phyloP scores from a whole-genome alignment of 2,797 vertebrate genomes.

The Furcifer pardalis region DNA sequence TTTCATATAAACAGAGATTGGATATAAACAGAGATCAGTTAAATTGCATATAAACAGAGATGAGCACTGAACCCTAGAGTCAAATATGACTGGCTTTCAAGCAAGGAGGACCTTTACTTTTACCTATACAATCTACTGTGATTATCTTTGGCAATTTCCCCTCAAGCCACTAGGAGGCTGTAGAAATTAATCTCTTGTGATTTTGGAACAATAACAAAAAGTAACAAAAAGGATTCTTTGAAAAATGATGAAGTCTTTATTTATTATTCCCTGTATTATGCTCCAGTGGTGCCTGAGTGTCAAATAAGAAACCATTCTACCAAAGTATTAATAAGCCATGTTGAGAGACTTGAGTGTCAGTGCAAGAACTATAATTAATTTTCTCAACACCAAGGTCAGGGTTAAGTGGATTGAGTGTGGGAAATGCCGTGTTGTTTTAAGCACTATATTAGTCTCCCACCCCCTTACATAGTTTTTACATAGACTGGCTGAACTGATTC shows the following conservation, averaged over 20 bases:
- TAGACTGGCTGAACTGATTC: not conserved
- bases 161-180: constrained; percentile 73
- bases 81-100: no score
- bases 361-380: not conserved
- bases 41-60: not conserved
- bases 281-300: constrained; percentile 3
- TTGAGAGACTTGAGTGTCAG: not conserved
- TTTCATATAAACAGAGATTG: not conserved
- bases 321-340: not conserved
- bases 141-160: constrained; percentile 54
- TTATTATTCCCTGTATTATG: not conserved
- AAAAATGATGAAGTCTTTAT: not conserved
- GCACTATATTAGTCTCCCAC: not conserved
- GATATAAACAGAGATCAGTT: not conserved
- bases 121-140: not conserved
- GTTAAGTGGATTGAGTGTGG: not conserved
- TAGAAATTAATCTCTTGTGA: constrained; percentile 60
- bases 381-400: constrained; percentile 3
- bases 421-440: not conserved
- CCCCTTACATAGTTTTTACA: not conserved
- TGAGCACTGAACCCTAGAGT: no score
- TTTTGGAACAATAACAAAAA: constrained; percentile 9
- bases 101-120: no score
- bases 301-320: not conserved
- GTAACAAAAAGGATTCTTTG: not conserved